A percentile compares a stretch with the other conserved stretches of the same genome.
phyloP scores from a whole-genome alignment of 2,888 invertebrate species.

The Diaperis boleti region DNA sequence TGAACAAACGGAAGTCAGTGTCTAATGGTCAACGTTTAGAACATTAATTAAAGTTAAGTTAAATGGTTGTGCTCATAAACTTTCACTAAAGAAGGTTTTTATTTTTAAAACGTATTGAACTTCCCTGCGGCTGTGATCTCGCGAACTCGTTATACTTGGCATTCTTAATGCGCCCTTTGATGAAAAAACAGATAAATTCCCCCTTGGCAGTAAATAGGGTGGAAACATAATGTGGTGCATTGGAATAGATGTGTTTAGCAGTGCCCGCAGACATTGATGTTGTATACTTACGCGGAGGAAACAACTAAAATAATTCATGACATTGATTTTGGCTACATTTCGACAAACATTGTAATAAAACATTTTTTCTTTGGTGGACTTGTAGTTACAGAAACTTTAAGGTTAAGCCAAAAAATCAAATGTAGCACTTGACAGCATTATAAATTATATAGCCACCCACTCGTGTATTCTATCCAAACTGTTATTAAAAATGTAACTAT shows the following conservation, averaged over 20 bases:
- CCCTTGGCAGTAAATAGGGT: constrained; percentile 45
- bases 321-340: constrained; percentile 28
- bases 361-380: constrained; percentile 16
- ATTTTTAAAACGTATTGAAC: constrained; percentile 29
- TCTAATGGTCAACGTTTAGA: no score
- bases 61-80: no score
- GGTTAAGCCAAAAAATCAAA: no score
- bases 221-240: constrained; percentile 45
- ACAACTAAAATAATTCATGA: constrained; percentile 45
- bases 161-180: constrained; percentile 43
- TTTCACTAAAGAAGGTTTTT: not conserved
- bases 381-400: not conserved
- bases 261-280: constrained; percentile 37
- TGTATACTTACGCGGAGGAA: constrained; percentile 11
- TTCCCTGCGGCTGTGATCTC: not conserved
- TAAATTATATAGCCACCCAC: constrained; percentile 21
- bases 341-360: constrained; percentile 41
- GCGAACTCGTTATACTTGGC: constrained; percentile 16
- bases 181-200: constrained; percentile 47
- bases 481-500: constrained; percentile 44
- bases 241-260: constrained; percentile 39
- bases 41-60: no score
- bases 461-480: constrained; percentile 2
- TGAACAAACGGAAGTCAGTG: no score
- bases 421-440: constrained; percentile 2